Conservation (phyloP, 2,797 vertebrate genomes). For the Synaphobranchus kaupii region DNA sequence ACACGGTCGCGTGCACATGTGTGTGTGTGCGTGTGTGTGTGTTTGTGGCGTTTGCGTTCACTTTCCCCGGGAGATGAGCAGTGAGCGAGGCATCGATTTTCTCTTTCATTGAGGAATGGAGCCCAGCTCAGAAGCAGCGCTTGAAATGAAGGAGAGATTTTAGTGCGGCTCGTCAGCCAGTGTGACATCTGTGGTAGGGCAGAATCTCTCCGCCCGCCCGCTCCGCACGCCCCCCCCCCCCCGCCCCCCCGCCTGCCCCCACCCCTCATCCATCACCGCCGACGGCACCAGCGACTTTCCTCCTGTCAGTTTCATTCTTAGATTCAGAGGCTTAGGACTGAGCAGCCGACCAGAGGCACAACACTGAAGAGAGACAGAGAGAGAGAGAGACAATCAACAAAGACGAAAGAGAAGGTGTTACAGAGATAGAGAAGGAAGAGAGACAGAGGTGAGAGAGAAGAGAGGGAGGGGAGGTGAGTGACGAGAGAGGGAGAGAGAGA, state of each 20-base stretch:
- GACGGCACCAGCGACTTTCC: slow-evolving; percentile 5
- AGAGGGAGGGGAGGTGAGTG: slow-evolving; percentile 22
- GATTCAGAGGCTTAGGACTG: slow-evolving; percentile 15
- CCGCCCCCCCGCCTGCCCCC: not conserved
- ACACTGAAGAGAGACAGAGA: not conserved
- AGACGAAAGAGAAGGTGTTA: slow-evolving; percentile 38
- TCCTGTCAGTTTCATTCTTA: slow-evolving; percentile 23
- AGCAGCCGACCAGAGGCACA: slow-evolving; percentile 5
- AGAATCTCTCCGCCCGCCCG: not conserved
- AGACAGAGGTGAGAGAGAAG: slow-evolving; percentile 9
- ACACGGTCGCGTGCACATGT: not conserved
- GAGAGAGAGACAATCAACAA: not conserved
- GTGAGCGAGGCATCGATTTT: not conserved
- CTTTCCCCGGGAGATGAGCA: not conserved
- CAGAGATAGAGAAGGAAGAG: slow-evolving; percentile 1
- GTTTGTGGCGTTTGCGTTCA: not conserved
- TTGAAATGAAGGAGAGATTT: not conserved
- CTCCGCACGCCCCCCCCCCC: not conserved
- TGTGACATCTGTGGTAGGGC: slow-evolving; percentile 5
- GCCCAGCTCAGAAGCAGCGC: not conserved
- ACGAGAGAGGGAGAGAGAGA: not conserved
- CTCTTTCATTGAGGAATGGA: not conserved
- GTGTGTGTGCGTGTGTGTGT: too few relatives aligned
- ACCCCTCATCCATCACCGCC: not conserved
- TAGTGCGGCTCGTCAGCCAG: not conserved